Evolutionary conservation across 2,113 vertebrate genomes (phyloP).

Genomic region (Hypanus sabinus): DNA sequence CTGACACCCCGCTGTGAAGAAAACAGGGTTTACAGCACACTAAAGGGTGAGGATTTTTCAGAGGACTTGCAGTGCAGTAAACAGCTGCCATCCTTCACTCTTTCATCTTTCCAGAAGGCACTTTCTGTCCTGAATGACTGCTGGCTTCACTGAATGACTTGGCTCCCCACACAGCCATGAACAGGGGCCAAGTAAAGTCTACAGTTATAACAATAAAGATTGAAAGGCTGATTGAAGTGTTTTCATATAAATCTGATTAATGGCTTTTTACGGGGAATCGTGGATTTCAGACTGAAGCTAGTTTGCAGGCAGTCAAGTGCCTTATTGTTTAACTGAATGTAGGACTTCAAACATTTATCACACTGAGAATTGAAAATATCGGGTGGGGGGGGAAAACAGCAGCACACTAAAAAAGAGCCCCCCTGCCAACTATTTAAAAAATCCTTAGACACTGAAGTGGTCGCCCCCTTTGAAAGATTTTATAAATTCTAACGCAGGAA

Average conservation of each 20-base stretch:
- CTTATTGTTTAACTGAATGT: slow-evolving; percentile 5
- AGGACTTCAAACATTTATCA: background rate
- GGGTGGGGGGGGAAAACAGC: background rate
- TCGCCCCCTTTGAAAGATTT: background rate
- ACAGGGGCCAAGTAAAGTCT: background rate
- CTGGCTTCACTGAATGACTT: no score
- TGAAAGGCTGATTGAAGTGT: background rate
- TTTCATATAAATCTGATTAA: slow-evolving; percentile 16
- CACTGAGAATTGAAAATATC: background rate
- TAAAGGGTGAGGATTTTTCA: background rate
- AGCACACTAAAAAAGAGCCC: background rate
- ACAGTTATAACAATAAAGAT: background rate
- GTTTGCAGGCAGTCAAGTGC: background rate
- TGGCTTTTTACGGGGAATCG: background rate
- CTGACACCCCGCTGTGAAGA: background rate
- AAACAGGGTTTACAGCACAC: background rate
- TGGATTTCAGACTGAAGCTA: background rate
- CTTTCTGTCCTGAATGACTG: no score
- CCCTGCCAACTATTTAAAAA: background rate
- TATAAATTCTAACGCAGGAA: background rate
- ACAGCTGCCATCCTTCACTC: background rate
- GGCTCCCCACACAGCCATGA: background rate
- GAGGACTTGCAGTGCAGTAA: background rate
- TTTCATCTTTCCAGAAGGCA: background rate
- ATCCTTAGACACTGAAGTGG: background rate